phyloP scores from a whole-genome alignment of 2,888 invertebrate species.

The Seira ritae region DNA sequence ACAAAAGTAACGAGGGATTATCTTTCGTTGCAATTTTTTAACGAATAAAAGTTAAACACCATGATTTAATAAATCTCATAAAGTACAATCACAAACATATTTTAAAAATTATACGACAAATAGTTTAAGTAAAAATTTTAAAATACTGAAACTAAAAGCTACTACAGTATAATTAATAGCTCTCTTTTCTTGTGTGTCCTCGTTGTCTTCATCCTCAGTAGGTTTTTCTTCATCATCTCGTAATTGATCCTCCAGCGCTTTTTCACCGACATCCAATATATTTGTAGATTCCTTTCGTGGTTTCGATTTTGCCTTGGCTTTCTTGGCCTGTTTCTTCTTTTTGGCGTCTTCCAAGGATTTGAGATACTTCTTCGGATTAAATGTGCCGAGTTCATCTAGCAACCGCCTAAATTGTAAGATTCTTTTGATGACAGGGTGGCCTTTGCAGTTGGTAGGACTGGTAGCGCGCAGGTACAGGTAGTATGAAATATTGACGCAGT shows the following conservation, averaged over 20 bases:
- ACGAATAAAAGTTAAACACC: too few relatives aligned
- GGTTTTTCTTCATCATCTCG: neutral
- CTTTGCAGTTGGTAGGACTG: conserved; percentile 76
- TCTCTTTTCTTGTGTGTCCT: conserved; percentile 80
- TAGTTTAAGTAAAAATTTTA: neutral
- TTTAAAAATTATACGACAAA: neutral
- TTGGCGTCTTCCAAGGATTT: conserved; percentile 59
- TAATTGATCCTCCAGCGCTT: conserved; percentile 75
- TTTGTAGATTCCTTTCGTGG: conserved; percentile 74
- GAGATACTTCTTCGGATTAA: conserved; percentile 65
- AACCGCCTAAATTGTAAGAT: conserved; percentile 88
- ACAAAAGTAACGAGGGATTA: too few relatives aligned
- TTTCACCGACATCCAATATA: conserved; percentile 72
- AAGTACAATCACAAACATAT: too few relatives aligned
- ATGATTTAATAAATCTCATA: too few relatives aligned
- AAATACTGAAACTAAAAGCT: neutral
- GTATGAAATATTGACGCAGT: conserved; percentile 90
- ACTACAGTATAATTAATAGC: conserved; percentile 94
- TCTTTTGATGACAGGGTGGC: conserved; percentile 93
- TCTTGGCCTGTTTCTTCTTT: conserved; percentile 58
- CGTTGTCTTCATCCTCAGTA: conserved; percentile 43
- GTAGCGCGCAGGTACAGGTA: conserved; percentile 88
- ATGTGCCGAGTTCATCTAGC: conserved; percentile 80
- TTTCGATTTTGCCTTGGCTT: conserved; percentile 39
- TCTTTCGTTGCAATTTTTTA: too few relatives aligned